Percentiles rank a stretch among this genome's conserved stretches.
Conservation (phyloP, 2,113 vertebrate genomes). For the Oceanites oceanicus region DNA sequence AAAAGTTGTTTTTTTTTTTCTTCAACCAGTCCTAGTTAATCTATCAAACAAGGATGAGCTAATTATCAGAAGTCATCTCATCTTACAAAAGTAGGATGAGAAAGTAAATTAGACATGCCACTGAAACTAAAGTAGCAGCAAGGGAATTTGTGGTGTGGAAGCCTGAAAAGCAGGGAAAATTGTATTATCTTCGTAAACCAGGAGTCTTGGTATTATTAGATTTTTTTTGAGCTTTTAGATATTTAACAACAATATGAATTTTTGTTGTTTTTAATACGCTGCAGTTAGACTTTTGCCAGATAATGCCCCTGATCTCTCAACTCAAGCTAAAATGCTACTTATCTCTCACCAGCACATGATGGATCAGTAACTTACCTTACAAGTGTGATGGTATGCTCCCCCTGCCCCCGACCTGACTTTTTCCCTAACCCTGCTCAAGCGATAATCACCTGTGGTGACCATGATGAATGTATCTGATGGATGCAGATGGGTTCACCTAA, state of each 20-base stretch:
- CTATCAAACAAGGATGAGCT: background rate
- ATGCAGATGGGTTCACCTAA: too few species aligned
- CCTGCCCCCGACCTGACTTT: too few species aligned
- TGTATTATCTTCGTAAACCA: background rate
- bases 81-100: background rate
- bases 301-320: background rate
- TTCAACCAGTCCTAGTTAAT: background rate
- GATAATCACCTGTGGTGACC: too few species aligned
- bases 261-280: background rate
- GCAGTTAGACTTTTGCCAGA: background rate
- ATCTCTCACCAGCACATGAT: background rate
- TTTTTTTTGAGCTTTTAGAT: background rate
- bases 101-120: background rate
- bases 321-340: background rate
- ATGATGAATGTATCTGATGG: too few species aligned
- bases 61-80: background rate
- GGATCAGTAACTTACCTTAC: background rate
- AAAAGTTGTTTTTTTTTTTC: background rate
- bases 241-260: background rate
- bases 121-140: background rate
- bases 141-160: background rate
- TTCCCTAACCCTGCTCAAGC: too few species aligned
- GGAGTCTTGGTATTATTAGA: background rate
- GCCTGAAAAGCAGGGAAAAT: background rate
- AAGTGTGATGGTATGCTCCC: too few species aligned